phyloP scores from a whole-genome alignment of 2,113 vertebrate genomes.

The Istiophorus platypterus region DNA sequence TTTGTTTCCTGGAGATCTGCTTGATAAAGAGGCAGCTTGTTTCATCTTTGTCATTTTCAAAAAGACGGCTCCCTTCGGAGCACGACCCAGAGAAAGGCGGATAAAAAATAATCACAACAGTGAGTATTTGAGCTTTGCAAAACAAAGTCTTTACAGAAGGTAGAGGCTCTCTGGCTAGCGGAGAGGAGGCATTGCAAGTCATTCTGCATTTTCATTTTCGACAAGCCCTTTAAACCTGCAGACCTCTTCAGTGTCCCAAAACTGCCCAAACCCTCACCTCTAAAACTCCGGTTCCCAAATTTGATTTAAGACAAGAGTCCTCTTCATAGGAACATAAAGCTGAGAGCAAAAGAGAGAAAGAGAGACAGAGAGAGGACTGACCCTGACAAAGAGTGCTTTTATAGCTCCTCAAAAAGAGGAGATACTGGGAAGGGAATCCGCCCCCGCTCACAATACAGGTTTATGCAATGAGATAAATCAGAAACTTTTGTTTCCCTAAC shows the following conservation, averaged over 20 bases:
- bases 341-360: constrained; percentile 25
- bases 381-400: constrained; percentile 73
- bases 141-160: constrained; percentile 15
- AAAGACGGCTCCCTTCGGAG: constrained; percentile 40
- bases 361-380: constrained; percentile 69
- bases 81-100: neutral
- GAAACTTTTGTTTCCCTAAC: constrained; percentile 13
- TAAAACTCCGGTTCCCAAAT: constrained; percentile 46
- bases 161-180: constrained; percentile 18
- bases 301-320: constrained; percentile 67
- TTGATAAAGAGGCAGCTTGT: constrained; percentile 47
- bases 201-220: constrained; percentile 20
- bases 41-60: constrained; percentile 61
- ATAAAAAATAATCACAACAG: neutral
- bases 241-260: constrained; percentile 43
- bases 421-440: constrained; percentile 40
- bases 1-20: constrained; percentile 57
- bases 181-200: constrained; percentile 17
- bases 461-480: constrained; percentile 27
- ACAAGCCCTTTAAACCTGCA: constrained; percentile 18
- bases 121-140: constrained; percentile 10
- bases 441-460: constrained; percentile 19
- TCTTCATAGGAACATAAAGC: constrained; percentile 48
- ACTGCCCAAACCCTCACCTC: constrained; percentile 48
- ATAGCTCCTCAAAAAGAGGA: constrained; percentile 49